Evolutionary conservation across 2,797 vertebrate species (phyloP), one percentile per base, ranked within the genome.

Genomic region (Falco peregrinus): DNA sequence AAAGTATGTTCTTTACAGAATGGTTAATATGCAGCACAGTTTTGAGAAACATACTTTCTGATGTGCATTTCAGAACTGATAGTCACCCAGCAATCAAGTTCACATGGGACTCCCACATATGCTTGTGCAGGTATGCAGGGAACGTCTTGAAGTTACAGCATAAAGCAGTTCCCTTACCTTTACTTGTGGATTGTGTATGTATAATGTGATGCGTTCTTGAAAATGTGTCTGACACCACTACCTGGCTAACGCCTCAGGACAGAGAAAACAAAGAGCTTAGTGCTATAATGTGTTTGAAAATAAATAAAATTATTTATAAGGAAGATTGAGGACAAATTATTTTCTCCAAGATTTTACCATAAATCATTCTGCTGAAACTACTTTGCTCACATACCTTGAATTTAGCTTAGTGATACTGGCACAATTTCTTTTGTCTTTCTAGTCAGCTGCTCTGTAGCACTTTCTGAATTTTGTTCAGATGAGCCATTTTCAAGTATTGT

Each of bases 241-340:
- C 60, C 26, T 91, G 83, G 79, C 75, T 74, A n/a, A 13, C 91
- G 75, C 68, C 93, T 91, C 26, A 57, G 61, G 74, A 91, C 75
- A 84, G 60, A 88, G 64, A 51, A 95, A 85, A 56, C 95, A 91
- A 80, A 78, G 45, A 73, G 33, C 16, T 6, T 60, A 75, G 63
- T 92, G 54, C 71, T 87, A 71, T 71, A 78, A 89, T 70, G 63
- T 37, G 82, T 90, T 86, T 87, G 85, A 96, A 97, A 97, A 88
- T 60, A 95, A 95, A 97, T 96, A 74, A 94, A 96, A 93, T 95
- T 96, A 96, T 96, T 97, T 91, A 91, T 91, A 95, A 90, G 80
- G n/a, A 94, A 90, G 74, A 89, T 16, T 87, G 94, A 96, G 86
- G 63, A 90, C 29, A 92, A 97, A 92, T 95, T 91, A 91, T 96